Evolutionary conservation across 2,113 vertebrate species (phyloP).

Genomic region (Speoplatyrhinus poulsoni): DNA sequence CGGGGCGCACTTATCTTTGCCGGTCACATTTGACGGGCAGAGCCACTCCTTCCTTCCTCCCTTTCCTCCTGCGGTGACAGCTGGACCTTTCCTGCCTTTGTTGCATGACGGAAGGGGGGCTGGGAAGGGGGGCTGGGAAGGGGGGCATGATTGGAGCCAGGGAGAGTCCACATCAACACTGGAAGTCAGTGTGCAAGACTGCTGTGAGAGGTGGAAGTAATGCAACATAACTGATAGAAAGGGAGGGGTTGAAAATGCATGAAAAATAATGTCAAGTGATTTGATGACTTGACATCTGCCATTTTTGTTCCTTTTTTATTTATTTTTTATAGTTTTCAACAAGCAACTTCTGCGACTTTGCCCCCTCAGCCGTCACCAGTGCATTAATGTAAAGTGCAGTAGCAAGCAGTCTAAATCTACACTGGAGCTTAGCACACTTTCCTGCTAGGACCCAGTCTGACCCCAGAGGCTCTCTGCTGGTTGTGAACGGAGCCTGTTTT

Average conservation of each 20-base stretch:
- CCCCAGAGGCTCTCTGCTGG: not conserved
- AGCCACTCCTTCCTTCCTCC: constrained; percentile 65
- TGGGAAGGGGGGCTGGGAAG: not conserved
- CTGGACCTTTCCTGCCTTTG: constrained; percentile 76
- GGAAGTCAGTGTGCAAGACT: too few species aligned
- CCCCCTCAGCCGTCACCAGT: not conserved
- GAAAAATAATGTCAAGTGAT: too few species aligned
- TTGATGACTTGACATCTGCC: too few species aligned
- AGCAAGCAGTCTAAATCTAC: too few species aligned
- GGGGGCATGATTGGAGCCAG: not conserved
- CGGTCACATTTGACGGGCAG: constrained; percentile 63
- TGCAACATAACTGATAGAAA: too few species aligned
- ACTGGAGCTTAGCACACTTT: not conserved
- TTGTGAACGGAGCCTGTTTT: not conserved
- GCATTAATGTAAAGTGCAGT: too few species aligned
- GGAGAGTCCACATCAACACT: too few species aligned
- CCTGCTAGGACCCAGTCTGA: not conserved
- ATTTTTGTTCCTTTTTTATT: too few species aligned
- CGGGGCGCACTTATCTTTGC: constrained; percentile 74
- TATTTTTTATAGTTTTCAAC: too few species aligned
- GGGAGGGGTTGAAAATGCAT: too few species aligned
- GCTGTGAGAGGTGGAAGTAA: too few species aligned
- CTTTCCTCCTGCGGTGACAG: constrained; percentile 61
- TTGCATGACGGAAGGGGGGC: constrained; percentile 32
- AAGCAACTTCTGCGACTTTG: too few species aligned